Evolutionary conservation across 1,140 invertebrate species (phyloP).

Genomic region (Leptinotarsa texana): DNA sequence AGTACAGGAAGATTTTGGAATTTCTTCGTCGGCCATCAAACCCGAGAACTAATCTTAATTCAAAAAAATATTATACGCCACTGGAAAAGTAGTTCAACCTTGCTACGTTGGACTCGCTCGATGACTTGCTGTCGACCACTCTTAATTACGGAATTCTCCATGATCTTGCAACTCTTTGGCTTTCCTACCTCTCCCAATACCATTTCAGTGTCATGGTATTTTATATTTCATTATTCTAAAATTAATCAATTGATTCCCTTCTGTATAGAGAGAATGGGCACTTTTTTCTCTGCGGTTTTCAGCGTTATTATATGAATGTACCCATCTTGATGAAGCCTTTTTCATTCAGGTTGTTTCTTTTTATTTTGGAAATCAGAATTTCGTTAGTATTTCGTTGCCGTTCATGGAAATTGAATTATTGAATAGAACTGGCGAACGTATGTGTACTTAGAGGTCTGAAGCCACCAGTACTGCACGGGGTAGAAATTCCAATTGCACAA

Average conservation of each 20-base stretch:
- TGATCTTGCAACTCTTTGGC: conserved; percentile 19
- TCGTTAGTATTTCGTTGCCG: too few species aligned
- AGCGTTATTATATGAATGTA: neutral
- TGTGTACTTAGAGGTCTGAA: too few species aligned
- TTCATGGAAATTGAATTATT: too few species aligned
- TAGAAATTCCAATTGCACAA: too few species aligned
- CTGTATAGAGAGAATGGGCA: neutral
- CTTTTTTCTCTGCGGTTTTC: neutral
- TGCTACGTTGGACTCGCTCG: conserved; percentile 9
- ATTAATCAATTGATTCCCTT: conserved; percentile 6
- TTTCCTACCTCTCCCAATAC: conserved; percentile 8
- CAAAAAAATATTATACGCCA: neutral
- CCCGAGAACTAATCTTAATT: too few species aligned
- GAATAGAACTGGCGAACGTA: too few species aligned
- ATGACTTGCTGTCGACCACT: conserved; percentile 21
- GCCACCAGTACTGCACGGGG: too few species aligned
- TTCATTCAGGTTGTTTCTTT: neutral
- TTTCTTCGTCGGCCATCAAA: too few species aligned
- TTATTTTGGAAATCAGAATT: neutral
- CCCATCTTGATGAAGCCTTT: neutral
- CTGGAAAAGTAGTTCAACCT: conserved; percentile 17
- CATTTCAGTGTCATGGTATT: conserved; percentile 19
- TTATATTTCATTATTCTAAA: conserved; percentile 21
- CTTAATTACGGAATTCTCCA: conserved; percentile 24
- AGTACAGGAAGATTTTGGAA: too few species aligned